Evolutionary conservation across 1,140 invertebrate species (phyloP), one percentile per base, ranked within the genome.

Genomic region (Brachionus manjavacas): DNA sequence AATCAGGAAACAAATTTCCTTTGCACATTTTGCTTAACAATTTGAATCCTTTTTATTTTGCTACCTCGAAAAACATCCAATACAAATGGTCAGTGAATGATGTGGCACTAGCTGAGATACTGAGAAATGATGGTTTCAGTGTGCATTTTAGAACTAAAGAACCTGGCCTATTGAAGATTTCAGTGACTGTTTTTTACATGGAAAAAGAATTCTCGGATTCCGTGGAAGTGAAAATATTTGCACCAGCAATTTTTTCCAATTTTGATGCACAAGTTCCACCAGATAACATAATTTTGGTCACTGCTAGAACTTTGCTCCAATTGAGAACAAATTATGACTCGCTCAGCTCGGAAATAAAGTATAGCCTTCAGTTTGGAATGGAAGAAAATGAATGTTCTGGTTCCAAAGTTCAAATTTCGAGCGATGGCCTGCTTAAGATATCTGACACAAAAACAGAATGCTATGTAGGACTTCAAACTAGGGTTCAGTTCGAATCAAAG

Each of bases 261-360:
- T 76, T 76, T 35, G 43, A 31, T 23, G 3, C 20, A 3, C 25
- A 49, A 76, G 11, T 49, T 28, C 31, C 31, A 6, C 31, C 31
- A n/a, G n/a, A 76, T 43, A 76, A 76, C 41, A 39, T 49, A 43
- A 49, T 76, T 9, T 46, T 76, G 9, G n/a, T 14, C 4, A 76
- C 41, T 49, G n/a, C 20, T 12, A 49, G 31, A 49, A 76, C 72
- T 6, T 52, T 43, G 20, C 7, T 76, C 4, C 72, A 76, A 49
- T 49, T 76, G 4, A 76, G 20, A 9, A 76, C 72, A 8, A 76
- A 76, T 76, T 76, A 49, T 76, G 72, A 76, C 11, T 25, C 41
- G n/a, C 16, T 49, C 8, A 74, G n/a, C 28, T 20, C 35, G 4
- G 66, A 70, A n/a, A 70, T 70, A 31, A 70, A 9, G 20, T 76